Evolutionary conservation across 2,888 invertebrate species (phyloP), one percentile per base, ranked within the genome.

Genomic region (Nymphalis c-album): DNA sequence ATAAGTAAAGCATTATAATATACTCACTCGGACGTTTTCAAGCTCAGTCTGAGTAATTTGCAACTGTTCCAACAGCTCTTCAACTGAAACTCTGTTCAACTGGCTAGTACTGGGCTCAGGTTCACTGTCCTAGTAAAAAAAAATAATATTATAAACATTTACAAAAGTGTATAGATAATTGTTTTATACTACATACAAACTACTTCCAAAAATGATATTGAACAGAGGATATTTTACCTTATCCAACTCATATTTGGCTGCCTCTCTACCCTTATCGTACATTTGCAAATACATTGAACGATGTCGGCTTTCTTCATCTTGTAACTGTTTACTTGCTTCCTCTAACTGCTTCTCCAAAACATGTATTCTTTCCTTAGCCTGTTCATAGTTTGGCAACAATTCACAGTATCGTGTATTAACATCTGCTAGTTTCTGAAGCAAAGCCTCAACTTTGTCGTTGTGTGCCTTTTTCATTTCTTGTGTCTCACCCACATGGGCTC

Each of bases 11-110:
- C 26, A 40, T 40, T 59, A 17, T n/a, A 20, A 16, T 46, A 47
- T 58, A 85, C 93, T 94, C 93, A 97, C 97, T 95, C 96, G 95
- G 83, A 97, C 94, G 89, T 96, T 97, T 87, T 97, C 97, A 87
- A 97, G 93, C 92, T 97, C 97, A 51, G 95, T 95, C 91, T 96
- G 96, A 40, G 97, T 97, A 75, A 96, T 95, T 89, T 96, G 96
- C 80, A 97, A 91, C 87, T 97, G 96, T 84, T 96, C 95, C 79
- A 97, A 92, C 78, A 97, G 93, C 85, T 97, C 96, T 77, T 96
- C 95, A 75, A 96, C 96, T 60, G 96, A 96, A 76, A 96, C 95
- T 81, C 96, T 93, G 78, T 93, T 94, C 67, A 94, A 93, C 78
- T 94, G 93, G 75, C 94, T 93, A 76, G 94, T 93, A 62, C 86